Conservation (phyloP, 2,113 vertebrate genomes). For the Sylvicapra grimmia region DNA sequence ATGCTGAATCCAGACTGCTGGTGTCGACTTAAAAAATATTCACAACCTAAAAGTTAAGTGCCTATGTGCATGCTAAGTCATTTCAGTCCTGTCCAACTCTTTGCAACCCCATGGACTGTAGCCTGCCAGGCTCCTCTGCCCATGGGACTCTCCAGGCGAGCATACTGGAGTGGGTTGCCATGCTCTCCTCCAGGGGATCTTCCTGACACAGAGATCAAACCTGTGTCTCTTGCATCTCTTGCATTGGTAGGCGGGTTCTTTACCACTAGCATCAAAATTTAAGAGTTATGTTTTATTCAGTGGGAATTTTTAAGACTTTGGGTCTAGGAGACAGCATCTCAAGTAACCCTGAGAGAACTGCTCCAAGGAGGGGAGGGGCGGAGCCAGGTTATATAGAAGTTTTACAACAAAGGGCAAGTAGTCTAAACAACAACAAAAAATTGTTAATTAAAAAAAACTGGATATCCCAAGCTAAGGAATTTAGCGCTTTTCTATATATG, state of each 20-base stretch:
- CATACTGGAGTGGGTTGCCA: background rate
- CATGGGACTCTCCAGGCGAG: background rate
- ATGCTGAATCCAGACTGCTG: background rate
- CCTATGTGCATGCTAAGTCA: background rate
- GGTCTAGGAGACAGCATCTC: background rate
- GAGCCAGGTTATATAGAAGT: background rate
- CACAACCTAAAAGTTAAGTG: background rate
- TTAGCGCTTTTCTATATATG: background rate
- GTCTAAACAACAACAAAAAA: background rate
- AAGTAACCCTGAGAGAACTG: background rate
- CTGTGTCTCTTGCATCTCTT: background rate
- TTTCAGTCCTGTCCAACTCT: background rate
- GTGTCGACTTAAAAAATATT: background rate
- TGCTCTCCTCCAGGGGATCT: background rate
- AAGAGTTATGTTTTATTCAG: background rate
- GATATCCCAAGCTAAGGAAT: background rate
- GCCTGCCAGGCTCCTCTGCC: background rate
- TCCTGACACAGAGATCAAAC: background rate
- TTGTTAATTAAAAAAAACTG: background rate
- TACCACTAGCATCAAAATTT: background rate
- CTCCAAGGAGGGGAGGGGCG: background rate
- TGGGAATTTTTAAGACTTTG: background rate
- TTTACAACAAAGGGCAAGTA: background rate
- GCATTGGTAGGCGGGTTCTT: background rate
- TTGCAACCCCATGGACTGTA: background rate